phyloP scores from a whole-genome alignment of 2,888 invertebrate genomes.

The Drosophila flavopinicola region DNA sequence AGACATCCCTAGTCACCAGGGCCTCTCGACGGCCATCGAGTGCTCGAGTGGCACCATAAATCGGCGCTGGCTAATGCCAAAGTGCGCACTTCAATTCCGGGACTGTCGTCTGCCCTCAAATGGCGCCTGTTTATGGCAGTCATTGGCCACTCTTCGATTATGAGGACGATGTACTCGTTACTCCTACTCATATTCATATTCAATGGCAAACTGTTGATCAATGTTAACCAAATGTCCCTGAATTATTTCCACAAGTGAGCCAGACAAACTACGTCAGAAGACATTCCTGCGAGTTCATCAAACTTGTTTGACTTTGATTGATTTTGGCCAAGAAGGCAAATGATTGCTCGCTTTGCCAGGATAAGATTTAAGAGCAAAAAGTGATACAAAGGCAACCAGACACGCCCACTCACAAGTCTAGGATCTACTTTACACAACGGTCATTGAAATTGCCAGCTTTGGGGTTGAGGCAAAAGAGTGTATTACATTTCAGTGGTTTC shows the following conservation, averaged over 20 bases:
- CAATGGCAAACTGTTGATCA: conserved; percentile 32
- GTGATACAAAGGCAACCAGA: conserved; percentile 12
- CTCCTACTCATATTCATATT: conserved; percentile 9
- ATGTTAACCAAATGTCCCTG: conserved; percentile 26
- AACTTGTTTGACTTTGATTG: conserved; percentile 29
- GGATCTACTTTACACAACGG: neutral
- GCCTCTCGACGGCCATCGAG: conserved; percentile 31
- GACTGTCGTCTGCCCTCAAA: conserved; percentile 17
- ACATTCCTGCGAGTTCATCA: neutral
- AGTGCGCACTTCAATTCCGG: conserved; percentile 52
- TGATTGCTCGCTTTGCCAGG: conserved; percentile 27
- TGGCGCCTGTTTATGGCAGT: conserved; percentile 64
- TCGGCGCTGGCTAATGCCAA: conserved; percentile 64
- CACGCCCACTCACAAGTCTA: conserved; percentile 17
- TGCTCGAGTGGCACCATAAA: conserved; percentile 64
- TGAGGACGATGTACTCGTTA: conserved; percentile 9
- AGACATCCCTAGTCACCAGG: neutral
- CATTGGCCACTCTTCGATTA: conserved; percentile 31
- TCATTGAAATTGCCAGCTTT: conserved; percentile 28
- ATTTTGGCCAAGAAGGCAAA: conserved; percentile 30
- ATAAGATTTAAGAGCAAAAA: conserved; percentile 32
- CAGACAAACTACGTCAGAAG: conserved; percentile 3
- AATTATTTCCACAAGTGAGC: conserved; percentile 16
- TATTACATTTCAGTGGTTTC: conserved; percentile 14
- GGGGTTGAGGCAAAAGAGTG: neutral